Evolutionary conservation across 2,888 invertebrate genomes (phyloP), one percentile per base, ranked within the genome.

Genomic region (Thymelicus acteon): DNA sequence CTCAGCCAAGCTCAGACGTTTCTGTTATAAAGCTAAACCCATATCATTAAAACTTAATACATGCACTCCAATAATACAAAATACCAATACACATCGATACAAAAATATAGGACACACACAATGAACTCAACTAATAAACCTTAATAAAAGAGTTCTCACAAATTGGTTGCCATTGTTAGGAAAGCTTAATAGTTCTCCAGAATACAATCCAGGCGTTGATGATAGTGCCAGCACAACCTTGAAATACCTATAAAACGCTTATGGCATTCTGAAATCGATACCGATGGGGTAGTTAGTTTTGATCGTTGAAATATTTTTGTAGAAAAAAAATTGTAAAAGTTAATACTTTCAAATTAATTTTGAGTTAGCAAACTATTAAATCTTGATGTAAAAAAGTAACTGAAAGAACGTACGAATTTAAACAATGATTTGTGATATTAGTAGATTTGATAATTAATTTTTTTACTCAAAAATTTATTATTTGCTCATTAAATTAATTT

Each of bases 201-300:
- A 49, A 60, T 58, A 70, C 63, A 70, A 68, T 71, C 67, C 67
- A 71, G 58, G 68, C 60, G 71, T 71, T 44, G 69, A 73, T 73
- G 62, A 60, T 61, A 75, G 69, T 66, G 64, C 70, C 68, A 67
- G 62, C 65, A 66, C 60, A 67, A 89, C 92, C 92, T 91, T 89
- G 82, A 81, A 81, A 77, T 83, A 80, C 83, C 86, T 85, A 86
- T 87, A 86, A 86, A 88, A 82, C 85, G 83, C 83, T 87, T 88
- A 78, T 84, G 80, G 82, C 80, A 83, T 79, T 83, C 83, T 84
- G 81, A 81, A 83, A 86, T 87, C 83, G 86, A 85, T 85, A 71
- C 72, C 74, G 70, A 63, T 19, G 54, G 80, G 76, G 68, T 62
- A 63, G 72, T 44, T 5, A 63, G 62, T 84, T 77, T 91, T 90